phyloP scores from a whole-genome alignment of 2,888 invertebrate genomes.

The Andrena chrysosceles region DNA sequence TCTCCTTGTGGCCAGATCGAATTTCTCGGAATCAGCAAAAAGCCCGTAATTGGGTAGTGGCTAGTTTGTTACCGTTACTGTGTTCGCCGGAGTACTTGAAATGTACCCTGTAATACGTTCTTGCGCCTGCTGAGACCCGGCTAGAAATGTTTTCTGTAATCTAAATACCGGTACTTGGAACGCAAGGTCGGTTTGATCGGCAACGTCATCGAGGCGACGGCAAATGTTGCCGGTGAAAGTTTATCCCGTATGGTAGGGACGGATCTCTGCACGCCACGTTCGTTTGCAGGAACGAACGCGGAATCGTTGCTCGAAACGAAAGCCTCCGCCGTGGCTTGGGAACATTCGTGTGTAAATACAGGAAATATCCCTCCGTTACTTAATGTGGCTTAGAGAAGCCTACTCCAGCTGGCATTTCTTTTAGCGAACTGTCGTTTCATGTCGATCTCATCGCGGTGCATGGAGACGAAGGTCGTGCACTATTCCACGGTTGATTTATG shows the following conservation, averaged over 20 bases:
- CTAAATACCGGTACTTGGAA: conserved; percentile 69
- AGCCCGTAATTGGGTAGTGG: conserved; percentile 10
- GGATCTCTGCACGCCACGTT: conserved; percentile 53
- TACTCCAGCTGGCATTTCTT: conserved; percentile 1
- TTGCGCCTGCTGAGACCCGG: neutral
- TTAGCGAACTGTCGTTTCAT: neutral
- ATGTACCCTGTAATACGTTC: neutral
- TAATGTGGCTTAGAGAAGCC: conserved; percentile 10
- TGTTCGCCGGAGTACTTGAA: neutral
- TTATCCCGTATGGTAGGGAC: conserved; percentile 62
- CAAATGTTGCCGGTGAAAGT: conserved; percentile 72
- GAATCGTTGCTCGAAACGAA: conserved; percentile 65
- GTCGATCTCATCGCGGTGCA: neutral
- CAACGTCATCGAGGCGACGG: conserved; percentile 68
- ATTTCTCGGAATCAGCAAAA: conserved; percentile 15
- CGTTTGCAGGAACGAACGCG: conserved; percentile 55
- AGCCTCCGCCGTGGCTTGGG: conserved; percentile 40
- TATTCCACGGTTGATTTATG: neutral
- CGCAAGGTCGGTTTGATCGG: conserved; percentile 74
- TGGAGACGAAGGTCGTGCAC: neutral
- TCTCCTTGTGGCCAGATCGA: conserved; percentile 2
- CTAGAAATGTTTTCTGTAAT: conserved; percentile 56
- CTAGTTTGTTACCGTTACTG: neutral
- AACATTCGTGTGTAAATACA: conserved; percentile 46
- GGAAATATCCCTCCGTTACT: conserved; percentile 33